Base-by-base conservation (phyloP, 2,113 vertebrate genomes). In the Campylomormyrus numenius region DNA sequence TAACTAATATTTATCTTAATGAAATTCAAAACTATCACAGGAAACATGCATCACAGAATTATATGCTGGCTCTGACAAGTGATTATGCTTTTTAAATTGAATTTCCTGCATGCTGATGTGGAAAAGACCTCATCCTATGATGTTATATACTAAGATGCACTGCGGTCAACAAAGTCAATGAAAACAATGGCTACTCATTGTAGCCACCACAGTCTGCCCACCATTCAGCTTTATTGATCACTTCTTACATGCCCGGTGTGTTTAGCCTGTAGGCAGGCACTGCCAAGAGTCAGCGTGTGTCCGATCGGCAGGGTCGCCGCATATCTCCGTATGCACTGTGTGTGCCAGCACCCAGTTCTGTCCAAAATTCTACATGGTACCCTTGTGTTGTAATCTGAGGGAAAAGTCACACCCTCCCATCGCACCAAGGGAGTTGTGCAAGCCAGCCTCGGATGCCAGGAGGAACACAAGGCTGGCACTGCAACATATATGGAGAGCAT, bases 371-470 rank as follows among this genome's bases (percentile, higher is more conserved):
- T 49, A 80, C 46, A 48, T 39, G 77, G 42, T 21, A 39, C 91
- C 90, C 91, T 89, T 92, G 91, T 92, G 90, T 93, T 86, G 88
- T 53, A 88, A 90, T 91, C 85, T 90, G 89, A 90, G 90, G 91
- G 49, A 45, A 87, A 52, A 90, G 91, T 90, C 92, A 91, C 90
- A 90, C 89, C 74, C 77, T 93, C 86, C 66, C 77, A 77, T 80
- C 53, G 49, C 35, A 87, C 87, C 24, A 45, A 86, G 89, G 46
- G 27, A 62, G 89, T 90, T 92, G 90, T 91, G 91, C 92, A 89
- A 89, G 19, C n/a, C 66, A 49, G 53, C 39, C 86, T 89, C 88
- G 90, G 85, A 91, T 8, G 45, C 90, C 53, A 80, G 89, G 90
- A 66, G 52, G 88, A 84, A 86, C 88, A 88, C 50, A 84, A 49